Evolutionary conservation across 2,797 vertebrate genomes (phyloP).

Genomic region (Trichosurus vulpecula): DNA sequence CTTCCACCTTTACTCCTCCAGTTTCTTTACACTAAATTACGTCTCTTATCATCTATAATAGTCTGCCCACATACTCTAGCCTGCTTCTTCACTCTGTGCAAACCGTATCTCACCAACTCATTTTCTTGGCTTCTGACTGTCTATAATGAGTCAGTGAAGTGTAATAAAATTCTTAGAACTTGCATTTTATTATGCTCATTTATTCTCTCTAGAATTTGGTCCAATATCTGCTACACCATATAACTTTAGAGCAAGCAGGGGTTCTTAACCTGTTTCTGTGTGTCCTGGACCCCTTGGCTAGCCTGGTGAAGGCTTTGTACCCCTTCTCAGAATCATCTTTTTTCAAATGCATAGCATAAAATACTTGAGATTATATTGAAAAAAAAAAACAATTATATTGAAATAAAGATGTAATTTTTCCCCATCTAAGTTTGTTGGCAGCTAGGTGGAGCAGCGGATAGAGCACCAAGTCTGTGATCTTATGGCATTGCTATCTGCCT

Average conservation of each 20-base stretch:
- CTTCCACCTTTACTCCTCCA: background rate
- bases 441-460: background rate
- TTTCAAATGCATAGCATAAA: background rate
- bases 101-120: background rate
- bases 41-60: background rate
- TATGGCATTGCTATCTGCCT: too few species aligned
- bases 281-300: background rate
- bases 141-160: background rate
- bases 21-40: background rate
- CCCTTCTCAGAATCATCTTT: background rate
- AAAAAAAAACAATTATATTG: background rate
- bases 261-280: background rate
- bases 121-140: background rate
- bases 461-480: too few species aligned
- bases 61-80: background rate
- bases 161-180: background rate
- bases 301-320: background rate
- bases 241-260: background rate
- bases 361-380: background rate
- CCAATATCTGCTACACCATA: background rate
- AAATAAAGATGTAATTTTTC: background rate
- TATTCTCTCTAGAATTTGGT: background rate
- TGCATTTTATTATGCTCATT: background rate
- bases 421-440: background rate
- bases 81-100: background rate